These are phyloP conservation scores for Metopolophium dirhodum DNA, from an alignment of 1,140 invertebrate species.

Conservation along the genomic window DNA sequence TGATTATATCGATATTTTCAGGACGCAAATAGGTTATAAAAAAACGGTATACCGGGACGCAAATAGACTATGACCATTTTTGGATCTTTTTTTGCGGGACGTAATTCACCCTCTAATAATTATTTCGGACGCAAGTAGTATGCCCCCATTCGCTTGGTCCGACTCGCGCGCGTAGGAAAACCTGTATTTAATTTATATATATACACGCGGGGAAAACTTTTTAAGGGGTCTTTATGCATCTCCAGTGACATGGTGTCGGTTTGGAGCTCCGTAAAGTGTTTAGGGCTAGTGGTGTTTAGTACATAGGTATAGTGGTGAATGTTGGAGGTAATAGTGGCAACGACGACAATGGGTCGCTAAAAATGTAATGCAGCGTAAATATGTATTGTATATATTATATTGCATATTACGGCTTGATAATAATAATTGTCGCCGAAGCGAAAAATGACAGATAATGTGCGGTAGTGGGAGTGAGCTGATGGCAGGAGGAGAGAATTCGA, in stretches of 20 bases:
- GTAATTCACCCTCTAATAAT: no score
- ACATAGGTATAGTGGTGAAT: background rate
- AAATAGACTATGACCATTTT: no score
- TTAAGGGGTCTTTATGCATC: background rate
- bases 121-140: no score
- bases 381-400: no score
- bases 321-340: background rate
- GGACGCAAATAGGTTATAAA: no score
- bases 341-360: background rate
- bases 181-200: no score
- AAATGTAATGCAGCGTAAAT: background rate
- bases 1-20: no score
- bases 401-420: background rate
- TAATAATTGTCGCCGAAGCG: slow-evolving; percentile 32
- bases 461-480: background rate
- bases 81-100: no score
- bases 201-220: background rate
- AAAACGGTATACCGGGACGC: no score
- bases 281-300: background rate
- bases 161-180: background rate
- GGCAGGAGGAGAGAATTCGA: no score
- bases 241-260: background rate
- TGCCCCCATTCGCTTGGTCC: no score
- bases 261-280: background rate
- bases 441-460: slow-evolving; percentile 46